Evolutionary conservation across 2,888 invertebrate species (phyloP), one percentile per base, ranked within the genome.

Genomic region (Onchidella celtica): DNA sequence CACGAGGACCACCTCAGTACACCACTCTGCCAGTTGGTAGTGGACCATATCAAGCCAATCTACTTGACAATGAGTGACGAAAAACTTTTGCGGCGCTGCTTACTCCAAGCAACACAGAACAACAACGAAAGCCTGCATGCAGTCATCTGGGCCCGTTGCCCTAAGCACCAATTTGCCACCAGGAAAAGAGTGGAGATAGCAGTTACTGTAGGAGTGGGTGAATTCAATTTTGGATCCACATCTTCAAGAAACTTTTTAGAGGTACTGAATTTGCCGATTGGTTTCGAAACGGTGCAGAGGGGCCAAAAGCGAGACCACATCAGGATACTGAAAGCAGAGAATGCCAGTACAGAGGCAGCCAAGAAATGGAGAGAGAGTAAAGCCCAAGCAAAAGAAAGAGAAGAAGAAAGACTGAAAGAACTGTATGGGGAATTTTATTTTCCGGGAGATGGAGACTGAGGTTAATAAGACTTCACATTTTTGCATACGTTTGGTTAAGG

Each of bases 191-290:
- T 79, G 9, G 69, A 69, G 14, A 27, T 47, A 17, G 36, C 79
- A 36, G 73, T 63, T 24, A 9, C 40, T 27, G 70, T 79, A 6
- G 72, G 72, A 27, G 79, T 79, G 38, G 79, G 61, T 21, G 79
- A 79, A 32, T 73, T 79, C 72, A 79, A 79, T 47, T 69, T 78
- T 34, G 78, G 70, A 55, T 21, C 78, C 6, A 61, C 70, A 24
- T 57, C 78, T 14, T 69, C 57, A 38, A 3, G 59, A 24, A 38
- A 78, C 27, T 78, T 78, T 29, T 29, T 78, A 55, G 57, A 27
- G n/a, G 57, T 61, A 21, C 70, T 69, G n/a, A 69, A 69, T 69
- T 40, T 78, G 36, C n/a, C 29, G 36, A 68, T 78, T 36, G 70
- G 61, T 27, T 34, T 40, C 14, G 69, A 78, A 59, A 61, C 78